Evolutionary conservation across 2,113 vertebrate species (phyloP).

Genomic region (Monarcha castaneiventris): DNA sequence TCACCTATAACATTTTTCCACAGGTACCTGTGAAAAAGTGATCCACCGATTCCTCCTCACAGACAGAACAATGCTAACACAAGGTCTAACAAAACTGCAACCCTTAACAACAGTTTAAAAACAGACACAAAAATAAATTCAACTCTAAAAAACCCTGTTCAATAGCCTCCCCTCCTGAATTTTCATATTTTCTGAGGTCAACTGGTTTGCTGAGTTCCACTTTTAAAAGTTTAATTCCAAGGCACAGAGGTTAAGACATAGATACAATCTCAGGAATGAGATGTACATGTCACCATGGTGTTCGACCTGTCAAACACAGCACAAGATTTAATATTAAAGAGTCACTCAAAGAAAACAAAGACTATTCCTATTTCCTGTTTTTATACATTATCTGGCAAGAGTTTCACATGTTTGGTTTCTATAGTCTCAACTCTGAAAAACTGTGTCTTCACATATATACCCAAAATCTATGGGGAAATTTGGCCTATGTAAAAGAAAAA

Average conservation of each 20-base stretch:
- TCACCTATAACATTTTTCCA: constrained; percentile 6
- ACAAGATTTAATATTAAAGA: neutral
- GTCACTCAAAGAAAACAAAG: neutral
- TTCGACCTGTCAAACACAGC: fast-evolving
- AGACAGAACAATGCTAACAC: neutral
- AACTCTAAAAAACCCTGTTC: neutral
- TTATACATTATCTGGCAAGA: neutral
- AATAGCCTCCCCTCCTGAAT: neutral
- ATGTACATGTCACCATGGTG: fast-evolving
- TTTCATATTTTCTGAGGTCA: neutral
- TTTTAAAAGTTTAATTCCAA: neutral
- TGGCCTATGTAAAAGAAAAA: neutral
- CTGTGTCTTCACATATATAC: neutral
- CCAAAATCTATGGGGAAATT: neutral
- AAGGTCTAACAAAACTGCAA: constrained; percentile 9
- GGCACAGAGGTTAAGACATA: neutral
- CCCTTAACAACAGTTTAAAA: neutral
- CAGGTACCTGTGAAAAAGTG: neutral
- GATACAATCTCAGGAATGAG: neutral
- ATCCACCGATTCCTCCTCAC: neutral
- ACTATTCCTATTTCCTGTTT: neutral
- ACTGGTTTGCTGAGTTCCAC: neutral
- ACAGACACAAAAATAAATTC: neutral
- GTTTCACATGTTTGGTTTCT: neutral
- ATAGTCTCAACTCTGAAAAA: neutral